Conservation (phyloP, 2,888 invertebrate species). For the Graphium colonna region DNA sequence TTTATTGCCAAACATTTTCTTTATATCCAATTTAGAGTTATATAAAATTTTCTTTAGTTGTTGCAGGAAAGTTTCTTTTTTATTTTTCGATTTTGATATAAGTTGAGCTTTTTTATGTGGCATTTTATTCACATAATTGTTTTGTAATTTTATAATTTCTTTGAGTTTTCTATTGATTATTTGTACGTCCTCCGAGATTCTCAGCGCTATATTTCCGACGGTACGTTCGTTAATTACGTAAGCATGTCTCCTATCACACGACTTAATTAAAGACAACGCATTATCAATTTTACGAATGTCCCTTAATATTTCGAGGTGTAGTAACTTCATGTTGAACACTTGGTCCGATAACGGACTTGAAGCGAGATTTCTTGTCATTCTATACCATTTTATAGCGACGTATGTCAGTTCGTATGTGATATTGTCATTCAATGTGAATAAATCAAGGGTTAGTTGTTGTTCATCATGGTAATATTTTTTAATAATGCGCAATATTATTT, state of each 20-base stretch:
- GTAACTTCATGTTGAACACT: constrained; percentile 46
- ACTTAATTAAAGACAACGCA: constrained; percentile 39
- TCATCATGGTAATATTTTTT: constrained; percentile 39
- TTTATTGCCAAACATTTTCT: constrained; percentile 11
- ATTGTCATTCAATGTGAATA: constrained; percentile 41
- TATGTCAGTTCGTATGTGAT: constrained; percentile 40
- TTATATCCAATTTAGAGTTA: constrained; percentile 47
- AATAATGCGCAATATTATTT: constrained; percentile 46
- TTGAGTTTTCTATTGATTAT: constrained; percentile 38
- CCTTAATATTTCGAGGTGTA: constrained; percentile 43
- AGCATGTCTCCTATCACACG: constrained; percentile 46
- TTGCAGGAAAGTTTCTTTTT: constrained; percentile 46
- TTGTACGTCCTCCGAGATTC: constrained; percentile 37
- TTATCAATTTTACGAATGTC: constrained; percentile 51
- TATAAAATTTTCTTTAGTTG: constrained; percentile 47
- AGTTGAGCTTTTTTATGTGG: neutral
- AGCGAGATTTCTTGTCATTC: constrained; percentile 33
- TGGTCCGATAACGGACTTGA: constrained; percentile 36
- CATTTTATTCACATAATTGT: constrained; percentile 1
- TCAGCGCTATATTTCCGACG: constrained; percentile 35
- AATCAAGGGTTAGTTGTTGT: constrained; percentile 29
- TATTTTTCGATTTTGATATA: constrained; percentile 17
- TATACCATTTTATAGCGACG: constrained; percentile 47
- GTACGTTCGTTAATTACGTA: constrained; percentile 32
- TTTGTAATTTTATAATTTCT: constrained; percentile 30